Conservation (phyloP, 2,888 invertebrate species). For the Sclerodermus sp. region DNA sequence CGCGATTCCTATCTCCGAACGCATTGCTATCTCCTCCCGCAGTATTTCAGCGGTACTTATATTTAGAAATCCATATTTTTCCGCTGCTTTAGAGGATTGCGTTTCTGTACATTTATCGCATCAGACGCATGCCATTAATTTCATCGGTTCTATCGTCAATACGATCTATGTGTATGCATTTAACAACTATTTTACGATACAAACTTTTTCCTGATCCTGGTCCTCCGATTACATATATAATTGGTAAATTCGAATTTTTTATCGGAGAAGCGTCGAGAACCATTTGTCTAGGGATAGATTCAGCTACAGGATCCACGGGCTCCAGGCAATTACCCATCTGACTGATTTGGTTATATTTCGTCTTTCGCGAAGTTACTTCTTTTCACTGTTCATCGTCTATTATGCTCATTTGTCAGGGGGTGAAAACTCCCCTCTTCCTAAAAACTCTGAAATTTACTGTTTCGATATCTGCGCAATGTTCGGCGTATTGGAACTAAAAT, state of each 20-base stretch:
- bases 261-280: constrained; percentile 19
- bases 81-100: constrained; percentile 18
- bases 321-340: constrained; percentile 34
- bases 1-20: constrained; percentile 27
- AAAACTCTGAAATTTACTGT: too few relatives aligned
- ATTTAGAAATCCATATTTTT: constrained; percentile 25
- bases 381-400: too few relatives aligned
- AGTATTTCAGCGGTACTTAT: constrained; percentile 30
- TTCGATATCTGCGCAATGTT: too few relatives aligned
- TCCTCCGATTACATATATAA: constrained; percentile 34
- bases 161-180: too few relatives aligned
- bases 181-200: background rate
- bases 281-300: constrained; percentile 12
- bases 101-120: too few relatives aligned
- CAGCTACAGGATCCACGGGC: constrained; percentile 9
- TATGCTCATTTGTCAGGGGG: too few relatives aligned
- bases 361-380: too few relatives aligned
- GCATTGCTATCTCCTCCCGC: constrained; percentile 28
- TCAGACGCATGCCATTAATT: too few relatives aligned
- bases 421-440: too few relatives aligned
- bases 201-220: constrained; percentile 38
- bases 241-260: constrained; percentile 17
- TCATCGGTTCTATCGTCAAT: too few relatives aligned
- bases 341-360: too few relatives aligned
- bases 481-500: too few relatives aligned